These are phyloP conservation scores for Lycaon pictus DNA, from an alignment of 2,113 vertebrate species.

Conservation along the genomic window DNA sequence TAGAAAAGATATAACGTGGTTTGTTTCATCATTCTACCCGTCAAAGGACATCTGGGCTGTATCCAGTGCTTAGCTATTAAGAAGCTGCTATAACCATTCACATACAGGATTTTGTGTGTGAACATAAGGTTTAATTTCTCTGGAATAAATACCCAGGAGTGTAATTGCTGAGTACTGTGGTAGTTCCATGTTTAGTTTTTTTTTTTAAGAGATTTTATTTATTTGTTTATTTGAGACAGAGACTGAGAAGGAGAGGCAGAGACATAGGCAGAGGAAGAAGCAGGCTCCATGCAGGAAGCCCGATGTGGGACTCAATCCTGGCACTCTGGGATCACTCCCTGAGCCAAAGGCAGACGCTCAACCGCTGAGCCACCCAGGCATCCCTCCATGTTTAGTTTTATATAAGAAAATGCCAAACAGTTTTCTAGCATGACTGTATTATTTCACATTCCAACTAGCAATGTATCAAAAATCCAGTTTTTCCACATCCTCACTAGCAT, in stretches of 20 bases:
- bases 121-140: background rate
- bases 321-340: no score
- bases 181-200: background rate
- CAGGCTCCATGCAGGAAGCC: no score
- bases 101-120: background rate
- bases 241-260: no score
- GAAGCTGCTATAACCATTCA: background rate
- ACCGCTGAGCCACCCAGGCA: no score
- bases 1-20: background rate
- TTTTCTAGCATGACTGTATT: background rate
- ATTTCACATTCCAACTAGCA: background rate
- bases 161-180: background rate
- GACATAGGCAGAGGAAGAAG: no score
- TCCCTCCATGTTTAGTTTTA: background rate
- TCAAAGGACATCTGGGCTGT: background rate
- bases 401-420: background rate
- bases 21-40: background rate
- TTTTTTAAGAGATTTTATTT: no score
- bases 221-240: no score
- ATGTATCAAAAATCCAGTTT: background rate
- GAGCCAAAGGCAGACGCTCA: no score
- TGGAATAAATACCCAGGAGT: background rate
- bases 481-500: background rate
- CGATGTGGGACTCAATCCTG: no score
- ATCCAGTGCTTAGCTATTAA: background rate